Percentiles rank a stretch among this genome's conserved stretches.
Evolutionary conservation across 1,140 invertebrate species (phyloP).

Genomic region (Diabrotica virgifera): DNA sequence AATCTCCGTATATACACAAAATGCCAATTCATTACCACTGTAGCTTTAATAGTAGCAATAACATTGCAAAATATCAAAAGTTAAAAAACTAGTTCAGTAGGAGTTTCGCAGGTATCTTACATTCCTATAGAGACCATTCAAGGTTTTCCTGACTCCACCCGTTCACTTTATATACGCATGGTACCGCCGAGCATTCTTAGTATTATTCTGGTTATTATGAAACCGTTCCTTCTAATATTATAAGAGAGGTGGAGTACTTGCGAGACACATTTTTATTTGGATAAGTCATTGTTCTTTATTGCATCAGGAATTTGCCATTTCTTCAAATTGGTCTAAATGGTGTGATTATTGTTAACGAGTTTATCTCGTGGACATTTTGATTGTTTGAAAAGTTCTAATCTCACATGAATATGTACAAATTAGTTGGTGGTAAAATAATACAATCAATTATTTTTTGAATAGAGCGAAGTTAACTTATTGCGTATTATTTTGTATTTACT

Average conservation of each 20-base stretch:
- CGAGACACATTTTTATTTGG: not conserved
- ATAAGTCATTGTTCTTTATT: not conserved
- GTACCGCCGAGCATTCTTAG: not conserved
- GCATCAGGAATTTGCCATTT: too few species aligned
- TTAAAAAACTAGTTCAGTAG: conserved; percentile 19
- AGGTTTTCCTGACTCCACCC: conserved; percentile 32
- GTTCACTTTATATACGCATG: conserved; percentile 5
- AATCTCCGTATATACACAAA: not conserved
- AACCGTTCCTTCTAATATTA: conserved; percentile 15
- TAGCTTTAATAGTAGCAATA: not conserved
- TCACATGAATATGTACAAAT: too few species aligned
- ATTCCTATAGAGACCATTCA: conserved; percentile 19
- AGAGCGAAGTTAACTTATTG: too few species aligned
- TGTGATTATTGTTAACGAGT: too few species aligned
- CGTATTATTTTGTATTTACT: too few species aligned
- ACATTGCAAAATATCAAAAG: conserved; percentile 13
- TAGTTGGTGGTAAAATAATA: too few species aligned
- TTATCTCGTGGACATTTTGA: too few species aligned
- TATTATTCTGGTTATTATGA: not conserved
- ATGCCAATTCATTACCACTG: not conserved
- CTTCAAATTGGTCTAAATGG: too few species aligned
- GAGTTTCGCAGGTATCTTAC: conserved; percentile 20
- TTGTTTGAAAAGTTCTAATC: too few species aligned
- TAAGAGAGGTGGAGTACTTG: not conserved
- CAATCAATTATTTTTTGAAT: too few species aligned